Conservation (phyloP, 2,113 vertebrate genomes). For the Mohoua ochrocephala region DNA sequence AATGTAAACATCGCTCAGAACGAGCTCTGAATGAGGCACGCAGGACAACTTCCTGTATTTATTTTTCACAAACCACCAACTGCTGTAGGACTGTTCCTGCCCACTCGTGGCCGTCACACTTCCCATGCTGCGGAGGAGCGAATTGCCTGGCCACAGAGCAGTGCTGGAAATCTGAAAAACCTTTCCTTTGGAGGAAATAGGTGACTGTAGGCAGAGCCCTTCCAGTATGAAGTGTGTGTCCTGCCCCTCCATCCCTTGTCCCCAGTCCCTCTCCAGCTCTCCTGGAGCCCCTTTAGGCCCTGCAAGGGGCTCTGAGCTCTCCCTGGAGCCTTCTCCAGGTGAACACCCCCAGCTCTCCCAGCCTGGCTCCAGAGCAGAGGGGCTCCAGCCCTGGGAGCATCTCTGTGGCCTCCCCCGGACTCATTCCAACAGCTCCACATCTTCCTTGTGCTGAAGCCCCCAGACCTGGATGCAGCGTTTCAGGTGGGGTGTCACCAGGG, state of each 20-base stretch:
- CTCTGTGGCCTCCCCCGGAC: not conserved
- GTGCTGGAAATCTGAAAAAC: not conserved
- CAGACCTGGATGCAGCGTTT: not conserved
- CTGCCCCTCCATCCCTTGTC: too few species aligned
- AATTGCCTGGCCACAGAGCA: not conserved
- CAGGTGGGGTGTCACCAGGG: not conserved
- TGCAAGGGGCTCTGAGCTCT: not conserved
- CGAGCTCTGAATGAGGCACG: not conserved
- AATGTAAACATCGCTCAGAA: not conserved
- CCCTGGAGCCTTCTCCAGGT: not conserved
- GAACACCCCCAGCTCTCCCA: not conserved
- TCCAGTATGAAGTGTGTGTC: not conserved
- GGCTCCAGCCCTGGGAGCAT: not conserved
- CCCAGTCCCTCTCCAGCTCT: too few species aligned
- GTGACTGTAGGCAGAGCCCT: not conserved
- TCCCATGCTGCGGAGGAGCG: not conserved
- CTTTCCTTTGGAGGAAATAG: not conserved
- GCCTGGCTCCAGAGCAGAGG: not conserved
- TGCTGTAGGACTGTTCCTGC: not conserved
- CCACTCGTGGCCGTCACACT: not conserved
- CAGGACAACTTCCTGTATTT: not conserved
- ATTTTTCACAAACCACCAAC: not conserved
- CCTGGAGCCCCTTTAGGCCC: too few species aligned
- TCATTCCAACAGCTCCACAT: not conserved
- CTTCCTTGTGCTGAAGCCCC: not conserved